A percentile compares a stretch with the other conserved stretches of the same genome.
phyloP scores from a whole-genome alignment of 2,888 invertebrate genomes.

The Himalopsyche tibetana region DNA sequence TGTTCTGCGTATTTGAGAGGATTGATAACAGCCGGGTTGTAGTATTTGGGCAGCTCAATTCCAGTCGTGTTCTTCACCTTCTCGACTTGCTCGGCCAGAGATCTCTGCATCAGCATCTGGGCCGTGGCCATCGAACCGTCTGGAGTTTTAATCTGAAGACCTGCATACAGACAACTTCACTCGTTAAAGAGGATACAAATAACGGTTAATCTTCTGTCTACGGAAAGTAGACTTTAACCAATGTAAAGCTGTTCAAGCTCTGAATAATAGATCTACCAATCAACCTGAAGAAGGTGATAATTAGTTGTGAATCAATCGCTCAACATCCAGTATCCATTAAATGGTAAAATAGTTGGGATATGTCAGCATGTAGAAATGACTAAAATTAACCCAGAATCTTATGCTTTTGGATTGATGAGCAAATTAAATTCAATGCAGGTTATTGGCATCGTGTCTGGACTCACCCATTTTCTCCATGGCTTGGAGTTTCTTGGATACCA shows the following conservation, averaged over 20 bases:
- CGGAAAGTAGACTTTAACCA: no score
- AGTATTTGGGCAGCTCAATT: conserved; percentile 81
- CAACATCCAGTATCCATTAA: no score
- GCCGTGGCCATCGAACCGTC: conserved; percentile 77
- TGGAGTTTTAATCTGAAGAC: conserved; percentile 76
- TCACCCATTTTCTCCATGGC: conserved; percentile 77
- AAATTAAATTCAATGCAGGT: background rate
- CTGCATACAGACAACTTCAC: conserved; percentile 67
- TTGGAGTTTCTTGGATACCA: conserved; percentile 75
- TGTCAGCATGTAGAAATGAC: no score
- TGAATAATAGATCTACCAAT: no score
- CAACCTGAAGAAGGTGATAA: no score
- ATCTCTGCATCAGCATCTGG: conserved; percentile 75
- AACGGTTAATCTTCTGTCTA: no score
- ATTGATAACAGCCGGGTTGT: conserved; percentile 84
- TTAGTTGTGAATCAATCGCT: no score
- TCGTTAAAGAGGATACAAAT: background rate
- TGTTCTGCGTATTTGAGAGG: conserved; percentile 91
- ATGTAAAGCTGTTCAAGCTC: no score
- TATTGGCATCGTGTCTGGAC: conserved; percentile 40
- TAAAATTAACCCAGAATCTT: no score
- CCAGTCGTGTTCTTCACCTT: conserved; percentile 71
- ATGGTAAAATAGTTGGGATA: no score
- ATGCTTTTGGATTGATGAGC: background rate
- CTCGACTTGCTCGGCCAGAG: conserved; percentile 72